Base-by-base conservation (phyloP, 2,113 vertebrate species). In the Oreocharis arfaki region DNA sequence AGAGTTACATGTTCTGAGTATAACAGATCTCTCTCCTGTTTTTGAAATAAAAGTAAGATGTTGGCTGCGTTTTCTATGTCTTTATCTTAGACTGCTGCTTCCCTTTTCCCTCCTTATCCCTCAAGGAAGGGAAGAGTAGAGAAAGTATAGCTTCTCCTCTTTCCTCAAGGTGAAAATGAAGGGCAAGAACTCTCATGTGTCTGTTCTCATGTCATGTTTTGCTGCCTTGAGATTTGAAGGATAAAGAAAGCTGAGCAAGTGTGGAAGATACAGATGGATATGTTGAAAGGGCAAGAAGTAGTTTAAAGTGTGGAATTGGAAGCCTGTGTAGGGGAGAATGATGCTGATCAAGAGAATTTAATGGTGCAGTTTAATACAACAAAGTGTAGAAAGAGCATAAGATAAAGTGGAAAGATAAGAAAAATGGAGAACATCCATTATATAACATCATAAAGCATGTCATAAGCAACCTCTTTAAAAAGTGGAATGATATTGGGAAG, bases 281-380 rank as follows among this genome's bases (percentile, higher is more conserved):
- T 63, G 60, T 92, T 89, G 78, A 84, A 94, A 95, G 69, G 81
- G 64, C 81, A 94, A 91, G 68, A 61, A 84, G 13, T 65, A 67
- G 39, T 84, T 94, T 41, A 3, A 90, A 57, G 27, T 87, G 27
- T 67, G 64, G 52, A 55, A 46, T 23, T 81, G 64, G 74, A 89
- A 91, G 69, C 28, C 56, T 59, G 22, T 63, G 15, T 67, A 67
- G 53, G 55, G 42, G 83, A 76, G 69, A 77, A 39, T 20, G 77
- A 50, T 80, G 49, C 57, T 85, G 49, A 46, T 71, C 9, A 39
- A 17, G 67, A 73, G 83, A 52, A 46, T 68, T 27, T 63, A 91
- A n/a, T 1, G 5, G 28, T 61, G 5, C 16, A 59, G 56, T 75
- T 82, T 69, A 89, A 59, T n/a, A 44, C 39, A 94, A 33, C 24